Evolutionary conservation across 1,140 invertebrate genomes (phyloP), one percentile per base, ranked within the genome.

Genomic region (Manduca sexta): DNA sequence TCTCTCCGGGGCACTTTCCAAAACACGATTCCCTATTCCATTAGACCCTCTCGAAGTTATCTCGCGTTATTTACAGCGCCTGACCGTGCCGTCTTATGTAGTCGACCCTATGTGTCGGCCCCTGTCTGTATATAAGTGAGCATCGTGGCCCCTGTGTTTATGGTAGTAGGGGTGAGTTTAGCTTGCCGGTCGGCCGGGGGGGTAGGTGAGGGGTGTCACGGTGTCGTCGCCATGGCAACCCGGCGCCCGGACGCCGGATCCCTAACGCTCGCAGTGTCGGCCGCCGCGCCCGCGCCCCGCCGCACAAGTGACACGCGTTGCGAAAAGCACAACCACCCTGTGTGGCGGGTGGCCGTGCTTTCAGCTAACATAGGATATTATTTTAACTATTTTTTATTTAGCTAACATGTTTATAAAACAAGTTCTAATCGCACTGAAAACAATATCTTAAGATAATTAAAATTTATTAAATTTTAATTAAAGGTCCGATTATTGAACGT

Each of bases 221-320:
- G 86, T 87, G 88, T 88, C 84, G 88, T 89, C 74, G 85, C 81
- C 83, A 88, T 87, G 87, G 88, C 74, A 81, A 89, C 88, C 79
- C 69, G 74, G 74, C 77, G 72, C 75, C 74, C 80, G 75, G 82
- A 71, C 80, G 78, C 74, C 69, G 73, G 73, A 83, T 80, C 74
- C 75, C 86, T n/a, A 87, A 88, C 88, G 88, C 88, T 88, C 80
- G 85, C 87, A 79, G 88, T 88, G 88, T 89, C 88, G 88, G 88
- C 76, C 86, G 87, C 87, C 87, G 68, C 88, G 84, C 86, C 83
- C 86, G 85, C 86, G 69, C 86, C 84, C 77, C 86, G 80, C 86
- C 82, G 76, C 74, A 70, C 78, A 81, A 84, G 77, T 84, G 80
- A 84, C 80, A 84, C 75, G 77, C 77, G 80, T 64, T 62, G 66